Base-by-base conservation (phyloP, 2,888 invertebrate species). In the Asteroscopus sphinx region DNA sequence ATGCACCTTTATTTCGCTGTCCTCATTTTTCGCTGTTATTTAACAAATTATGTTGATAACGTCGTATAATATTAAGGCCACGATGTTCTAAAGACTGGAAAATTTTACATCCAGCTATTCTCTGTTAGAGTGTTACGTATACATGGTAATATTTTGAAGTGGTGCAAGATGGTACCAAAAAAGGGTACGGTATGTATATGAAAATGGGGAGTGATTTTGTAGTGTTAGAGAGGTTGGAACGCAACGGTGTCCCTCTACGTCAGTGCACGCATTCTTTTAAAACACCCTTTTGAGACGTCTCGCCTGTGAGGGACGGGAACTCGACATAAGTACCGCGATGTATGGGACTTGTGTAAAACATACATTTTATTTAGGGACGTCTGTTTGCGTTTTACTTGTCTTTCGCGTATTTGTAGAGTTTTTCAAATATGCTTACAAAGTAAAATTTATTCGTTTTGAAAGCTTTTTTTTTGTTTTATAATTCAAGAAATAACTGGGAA, bases 261-360 rank as follows among this genome's bases (percentile, higher is more conserved):
- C 80, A 74, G 71, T 79, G 86, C 82, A 83, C 84, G 82, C 85
- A 85, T 87, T 89, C 88, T 89, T 85, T 82, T 83, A 85, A 84
- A 91, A 88, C 86, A 85, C 87, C 88, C 89, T 88, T 89, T 91
- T 85, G 89, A 90, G 90, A 90, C 84, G 87, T 88, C 85, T 89
- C 82, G 79, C 74, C 82, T 84, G 82, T 75, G 79, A 80, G 85
- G 80, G 85, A 80, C 62, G 79, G 57, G 65, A 62, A 54, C 77
- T 73, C 70, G 54, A 69, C 73, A 67, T 73, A 82, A 82, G 80
- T 78, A 75, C 76, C 71, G 68, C 73, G 70, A 77, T 79, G 78
- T 75, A 78, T 76, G 81, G 66, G 69, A 77, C 80, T 78, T 73
- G 73, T 60, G 54, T 17, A 32, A 62, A 45, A 30, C 62, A 65